phyloP scores from a whole-genome alignment of 2,888 invertebrate species.

The Cerastis leucographa region DNA sequence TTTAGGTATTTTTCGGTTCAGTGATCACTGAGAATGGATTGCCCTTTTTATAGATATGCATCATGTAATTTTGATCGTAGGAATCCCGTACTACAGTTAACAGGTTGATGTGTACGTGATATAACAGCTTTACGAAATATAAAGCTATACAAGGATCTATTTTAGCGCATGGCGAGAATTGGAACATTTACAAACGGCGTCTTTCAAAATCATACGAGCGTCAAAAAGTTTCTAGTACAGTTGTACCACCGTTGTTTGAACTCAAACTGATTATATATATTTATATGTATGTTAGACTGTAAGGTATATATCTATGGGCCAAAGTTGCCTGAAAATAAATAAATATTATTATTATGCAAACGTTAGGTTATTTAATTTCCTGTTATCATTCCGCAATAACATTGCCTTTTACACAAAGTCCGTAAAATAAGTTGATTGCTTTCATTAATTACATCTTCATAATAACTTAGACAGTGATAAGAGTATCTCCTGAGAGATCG shows the following conservation, averaged over 20 bases:
- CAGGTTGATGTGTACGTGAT: neutral
- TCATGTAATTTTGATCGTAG: constrained; percentile 37
- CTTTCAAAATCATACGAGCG: neutral
- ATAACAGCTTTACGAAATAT: neutral
- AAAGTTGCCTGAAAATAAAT: no score
- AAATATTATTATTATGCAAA: no score
- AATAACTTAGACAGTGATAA: constrained; percentile 39
- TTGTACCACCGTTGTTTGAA: neutral
- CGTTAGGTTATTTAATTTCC: constrained; percentile 26
- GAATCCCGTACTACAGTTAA: constrained; percentile 1
- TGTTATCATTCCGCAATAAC: constrained; percentile 9
- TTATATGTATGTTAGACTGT: no score
- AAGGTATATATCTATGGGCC: no score
- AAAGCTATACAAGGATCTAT: neutral
- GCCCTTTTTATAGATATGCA: constrained; percentile 73
- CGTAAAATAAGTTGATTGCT: constrained; percentile 25
- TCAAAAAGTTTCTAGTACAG: neutral
- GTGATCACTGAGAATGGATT: constrained; percentile 74
- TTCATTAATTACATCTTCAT: constrained; percentile 41
- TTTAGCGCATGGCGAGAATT: neutral
- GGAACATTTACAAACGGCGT: neutral
- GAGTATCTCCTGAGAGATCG: constrained; percentile 62
- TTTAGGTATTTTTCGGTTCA: constrained; percentile 71
- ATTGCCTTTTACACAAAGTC: constrained; percentile 33
- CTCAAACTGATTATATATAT: neutral